Conservation (phyloP, 1,140 invertebrate species). For the Pararge aegeria region DNA sequence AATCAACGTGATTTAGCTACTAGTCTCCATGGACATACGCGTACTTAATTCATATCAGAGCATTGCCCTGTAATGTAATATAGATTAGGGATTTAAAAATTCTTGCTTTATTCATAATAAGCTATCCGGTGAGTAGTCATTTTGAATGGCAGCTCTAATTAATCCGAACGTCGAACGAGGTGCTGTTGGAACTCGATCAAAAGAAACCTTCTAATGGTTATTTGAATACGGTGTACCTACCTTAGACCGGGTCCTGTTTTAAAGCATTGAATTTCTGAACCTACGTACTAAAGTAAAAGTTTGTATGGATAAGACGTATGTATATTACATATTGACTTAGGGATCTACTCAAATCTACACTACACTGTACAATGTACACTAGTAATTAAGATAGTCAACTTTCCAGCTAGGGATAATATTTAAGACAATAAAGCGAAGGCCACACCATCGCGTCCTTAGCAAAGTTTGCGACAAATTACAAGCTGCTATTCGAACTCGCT, state of each 20-base stretch:
- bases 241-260: slow-evolving; percentile 30
- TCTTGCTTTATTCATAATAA: slow-evolving; percentile 19
- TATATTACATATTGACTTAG: no score
- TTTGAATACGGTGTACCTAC: slow-evolving; percentile 59
- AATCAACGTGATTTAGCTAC: no score
- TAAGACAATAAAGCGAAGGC: no score
- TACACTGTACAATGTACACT: no score
- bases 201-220: slow-evolving; percentile 70
- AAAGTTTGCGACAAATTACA: no score
- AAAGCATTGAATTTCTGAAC: slow-evolving; percentile 13
- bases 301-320: no score
- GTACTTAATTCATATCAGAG: slow-evolving; percentile 5
- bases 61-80: slow-evolving; percentile 20
- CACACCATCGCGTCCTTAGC: no score
- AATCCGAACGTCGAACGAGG: slow-evolving; percentile 61
- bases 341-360: no score
- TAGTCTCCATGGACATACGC: no score
- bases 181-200: slow-evolving; percentile 52
- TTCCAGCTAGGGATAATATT: no score
- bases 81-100: slow-evolving; percentile 30
- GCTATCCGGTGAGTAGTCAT: slow-evolving; percentile 43
- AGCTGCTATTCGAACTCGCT: no score
- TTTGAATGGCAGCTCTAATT: slow-evolving; percentile 70
- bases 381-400: no score
- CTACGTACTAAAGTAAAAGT: neutral